Conservation (phyloP, 2,797 vertebrate genomes). For the Hyperoplus lanceolatus region DNA sequence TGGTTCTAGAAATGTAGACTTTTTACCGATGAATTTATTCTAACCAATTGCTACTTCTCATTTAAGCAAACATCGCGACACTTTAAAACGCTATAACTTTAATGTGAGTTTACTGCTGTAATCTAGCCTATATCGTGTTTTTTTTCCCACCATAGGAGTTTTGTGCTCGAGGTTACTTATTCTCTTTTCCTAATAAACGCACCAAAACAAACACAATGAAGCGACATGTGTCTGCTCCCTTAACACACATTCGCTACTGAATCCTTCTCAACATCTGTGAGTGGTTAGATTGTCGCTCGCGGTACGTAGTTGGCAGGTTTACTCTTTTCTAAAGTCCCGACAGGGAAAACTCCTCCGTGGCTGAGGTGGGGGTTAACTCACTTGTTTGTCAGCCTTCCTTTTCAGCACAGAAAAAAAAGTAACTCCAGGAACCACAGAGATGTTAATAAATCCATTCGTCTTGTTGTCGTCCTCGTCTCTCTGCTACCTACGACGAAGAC, state of each 20-base stretch:
- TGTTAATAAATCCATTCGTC: slow-evolving; percentile 33
- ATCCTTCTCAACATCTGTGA: background rate
- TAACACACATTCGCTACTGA: background rate
- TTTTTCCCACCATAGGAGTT: no score
- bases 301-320: background rate
- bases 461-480: background rate
- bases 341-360: background rate
- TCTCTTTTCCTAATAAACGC: no score
- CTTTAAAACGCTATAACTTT: background rate
- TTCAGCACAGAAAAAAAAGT: background rate
- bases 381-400: slow-evolving; percentile 9
- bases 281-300: background rate
- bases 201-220: no score
- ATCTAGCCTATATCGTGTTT: background rate
- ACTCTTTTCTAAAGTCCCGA: background rate
- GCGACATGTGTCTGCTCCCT: accelerated
- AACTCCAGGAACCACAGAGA: background rate
- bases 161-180: no score
- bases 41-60: background rate
- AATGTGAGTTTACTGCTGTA: background rate
- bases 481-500: background rate
- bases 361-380: background rate
- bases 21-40: background rate
- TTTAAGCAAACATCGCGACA: no score
- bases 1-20: background rate